Percentiles rank a stretch among this genome's conserved stretches.
Conservation (phyloP, 2,888 invertebrate species). For the Latrodectus elegans region DNA sequence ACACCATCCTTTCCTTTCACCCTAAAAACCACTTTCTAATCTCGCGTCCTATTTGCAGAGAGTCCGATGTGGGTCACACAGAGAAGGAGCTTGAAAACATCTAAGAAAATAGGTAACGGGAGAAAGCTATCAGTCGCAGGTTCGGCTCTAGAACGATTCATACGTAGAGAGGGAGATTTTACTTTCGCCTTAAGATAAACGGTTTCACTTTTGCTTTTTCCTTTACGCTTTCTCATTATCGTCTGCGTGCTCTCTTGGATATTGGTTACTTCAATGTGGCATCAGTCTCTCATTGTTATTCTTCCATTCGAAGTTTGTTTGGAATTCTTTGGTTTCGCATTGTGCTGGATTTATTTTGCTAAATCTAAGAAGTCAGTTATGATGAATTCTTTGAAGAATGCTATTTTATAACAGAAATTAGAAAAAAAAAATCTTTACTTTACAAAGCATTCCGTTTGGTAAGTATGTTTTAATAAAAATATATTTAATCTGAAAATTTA, state of each 20-base stretch:
- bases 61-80: constrained; percentile 45
- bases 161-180: constrained; percentile 26
- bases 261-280: constrained; percentile 36
- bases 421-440: too few relatives aligned
- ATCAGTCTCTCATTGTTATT: constrained; percentile 8
- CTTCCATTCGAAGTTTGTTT: neutral
- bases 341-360: neutral
- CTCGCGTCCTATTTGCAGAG: constrained; percentile 61
- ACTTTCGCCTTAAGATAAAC: constrained; percentile 20
- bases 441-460: too few relatives aligned
- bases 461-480: too few relatives aligned
- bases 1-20: constrained; percentile 44
- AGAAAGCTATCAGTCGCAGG: constrained; percentile 45
- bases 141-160: constrained; percentile 18
- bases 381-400: too few relatives aligned
- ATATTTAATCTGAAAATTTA: too few relatives aligned
- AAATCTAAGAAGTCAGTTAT: too few relatives aligned
- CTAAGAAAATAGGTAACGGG: constrained; percentile 39
- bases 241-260: constrained; percentile 35
- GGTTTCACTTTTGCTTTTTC: constrained; percentile 29
- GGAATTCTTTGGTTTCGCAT: neutral
- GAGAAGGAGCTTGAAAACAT: constrained; percentile 31
- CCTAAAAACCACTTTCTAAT: constrained; percentile 59
- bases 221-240: constrained; percentile 10
- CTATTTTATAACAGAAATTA: too few relatives aligned